Base-by-base conservation (phyloP, 2,888 invertebrate genomes). In the Thera obeliscata region DNA sequence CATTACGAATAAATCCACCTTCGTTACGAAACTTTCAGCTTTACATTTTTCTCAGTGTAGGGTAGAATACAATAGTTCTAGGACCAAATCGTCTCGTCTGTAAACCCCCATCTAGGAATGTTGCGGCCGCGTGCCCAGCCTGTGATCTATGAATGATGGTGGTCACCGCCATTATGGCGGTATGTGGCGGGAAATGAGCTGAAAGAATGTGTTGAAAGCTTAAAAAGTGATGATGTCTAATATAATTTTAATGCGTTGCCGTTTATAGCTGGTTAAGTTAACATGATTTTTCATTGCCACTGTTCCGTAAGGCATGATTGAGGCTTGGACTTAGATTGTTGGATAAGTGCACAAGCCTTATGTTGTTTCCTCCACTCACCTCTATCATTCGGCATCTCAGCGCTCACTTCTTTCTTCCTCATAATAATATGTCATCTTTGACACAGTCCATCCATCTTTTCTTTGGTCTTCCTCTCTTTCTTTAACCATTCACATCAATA, bases 151-250 rank as follows among this genome's bases (percentile, higher is more conserved):
- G 79, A 78, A 74, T 74, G 80, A 77, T 80, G 79, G 81, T 69
- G 77, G 81, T 78, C 79, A 70, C 80, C 78, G 70, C 78, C 80
- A 85, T 85, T 85, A 85, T 78, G 60, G 58, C 72, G 82, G 86
- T 79, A 85, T 85, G 85, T 76, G 85, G 80, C 85, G 81, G 82
- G 81, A 82, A 82, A 81, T 78, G 78, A 76, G 76, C 76, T 80
- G 77, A 78, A 79, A 74, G 77, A 83, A 86, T 84, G 82, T 79
- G 81, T 82, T 80, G 80, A 82, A 79, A 83, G 77, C 79, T 76
- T 77, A 76, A 78, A 79, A 80, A 77, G 76, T 79, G 79, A 80
- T 80, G 74, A 80, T 77, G 77, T 71, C 67, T 71, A 71, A 71
- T 73, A 72, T 70, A 71, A 70, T 74, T 71, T 70, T 75, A 74